These are phyloP conservation scores for Arenaria interpres DNA, from an alignment of 2,113 vertebrate species.

Conservation along the genomic window DNA sequence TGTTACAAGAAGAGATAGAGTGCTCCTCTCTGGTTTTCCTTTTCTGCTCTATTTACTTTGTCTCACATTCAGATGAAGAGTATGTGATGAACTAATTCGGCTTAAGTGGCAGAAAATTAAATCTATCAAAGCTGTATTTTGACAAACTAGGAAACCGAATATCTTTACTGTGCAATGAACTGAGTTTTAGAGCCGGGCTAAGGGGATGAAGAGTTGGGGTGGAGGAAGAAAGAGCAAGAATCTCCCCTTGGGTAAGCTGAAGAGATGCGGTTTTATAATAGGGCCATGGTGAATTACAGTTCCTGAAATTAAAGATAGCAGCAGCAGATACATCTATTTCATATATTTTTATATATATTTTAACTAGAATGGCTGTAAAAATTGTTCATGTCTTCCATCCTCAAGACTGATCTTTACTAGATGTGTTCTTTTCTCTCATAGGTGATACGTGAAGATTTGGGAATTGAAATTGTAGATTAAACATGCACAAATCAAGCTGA, in stretches of 20 bases:
- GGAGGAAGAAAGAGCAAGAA: neutral
- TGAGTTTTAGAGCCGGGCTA: neutral
- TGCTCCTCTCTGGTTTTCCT: neutral
- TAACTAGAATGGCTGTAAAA: neutral
- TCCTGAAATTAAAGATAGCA: neutral
- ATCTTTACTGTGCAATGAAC: neutral
- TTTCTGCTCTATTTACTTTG: neutral
- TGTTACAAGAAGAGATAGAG: neutral
- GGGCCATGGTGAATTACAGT: neutral
- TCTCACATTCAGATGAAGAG: neutral
- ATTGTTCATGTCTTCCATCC: neutral
- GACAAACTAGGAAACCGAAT: neutral
- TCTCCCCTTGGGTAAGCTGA: neutral
- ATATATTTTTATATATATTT: neutral
- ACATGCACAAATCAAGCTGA: conserved; percentile 34
- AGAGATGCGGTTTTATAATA: neutral
- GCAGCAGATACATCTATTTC: neutral
- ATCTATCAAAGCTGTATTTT: neutral
- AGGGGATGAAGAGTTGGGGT: neutral
- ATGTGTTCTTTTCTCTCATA: conserved; percentile 34
- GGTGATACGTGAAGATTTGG: conserved; percentile 56
- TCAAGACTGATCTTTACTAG: neutral
- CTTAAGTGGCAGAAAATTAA: neutral
- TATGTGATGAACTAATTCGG: neutral
- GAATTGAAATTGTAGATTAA: conserved; percentile 41